phyloP scores from a whole-genome alignment of 1,140 invertebrate species.

The Drosophila paulistorum region DNA sequence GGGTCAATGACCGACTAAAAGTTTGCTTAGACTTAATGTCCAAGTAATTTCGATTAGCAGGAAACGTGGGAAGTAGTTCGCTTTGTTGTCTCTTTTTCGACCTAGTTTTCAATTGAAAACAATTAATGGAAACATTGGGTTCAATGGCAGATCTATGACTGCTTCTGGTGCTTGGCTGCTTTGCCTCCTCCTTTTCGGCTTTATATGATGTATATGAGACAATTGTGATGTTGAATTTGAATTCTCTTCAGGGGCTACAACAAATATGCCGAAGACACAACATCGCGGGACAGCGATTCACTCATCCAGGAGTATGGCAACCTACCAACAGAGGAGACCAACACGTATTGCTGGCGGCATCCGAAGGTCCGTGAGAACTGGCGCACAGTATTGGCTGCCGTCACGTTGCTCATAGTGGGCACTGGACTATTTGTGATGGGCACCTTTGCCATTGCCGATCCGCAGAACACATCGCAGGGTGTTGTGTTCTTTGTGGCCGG shows the following conservation, averaged over 20 bases:
- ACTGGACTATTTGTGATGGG: slow-evolving; percentile 90
- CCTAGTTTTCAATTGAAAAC: too few relatives aligned
- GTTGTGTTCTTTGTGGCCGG: slow-evolving; percentile 91
- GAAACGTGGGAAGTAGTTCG: too few relatives aligned
- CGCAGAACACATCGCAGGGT: slow-evolving; percentile 89
- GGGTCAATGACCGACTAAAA: too few relatives aligned
- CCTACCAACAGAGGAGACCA: slow-evolving; percentile 85
- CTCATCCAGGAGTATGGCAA: slow-evolving; percentile 90
- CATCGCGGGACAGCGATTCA: slow-evolving; percentile 91
- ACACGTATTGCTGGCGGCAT: slow-evolving; percentile 90
- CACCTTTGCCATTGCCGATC: slow-evolving; percentile 88
- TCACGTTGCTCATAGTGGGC: slow-evolving; percentile 89
- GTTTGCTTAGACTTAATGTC: too few relatives aligned
- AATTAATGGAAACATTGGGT: too few relatives aligned
- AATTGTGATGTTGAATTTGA: not conserved
- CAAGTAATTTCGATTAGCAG: too few relatives aligned
- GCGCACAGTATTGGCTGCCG: slow-evolving; percentile 91
- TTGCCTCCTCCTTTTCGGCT: too few relatives aligned
- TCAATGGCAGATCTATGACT: too few relatives aligned
- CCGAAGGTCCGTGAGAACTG: slow-evolving; percentile 93
- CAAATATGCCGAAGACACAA: slow-evolving; percentile 87
- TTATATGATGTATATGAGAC: not conserved
- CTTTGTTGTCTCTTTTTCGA: too few relatives aligned
- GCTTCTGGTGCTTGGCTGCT: too few relatives aligned
- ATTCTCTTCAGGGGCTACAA: slow-evolving; percentile 85